These are phyloP conservation scores for Euleptes europaea DNA, from an alignment of 2,113 vertebrate species.

Conservation along the genomic window DNA sequence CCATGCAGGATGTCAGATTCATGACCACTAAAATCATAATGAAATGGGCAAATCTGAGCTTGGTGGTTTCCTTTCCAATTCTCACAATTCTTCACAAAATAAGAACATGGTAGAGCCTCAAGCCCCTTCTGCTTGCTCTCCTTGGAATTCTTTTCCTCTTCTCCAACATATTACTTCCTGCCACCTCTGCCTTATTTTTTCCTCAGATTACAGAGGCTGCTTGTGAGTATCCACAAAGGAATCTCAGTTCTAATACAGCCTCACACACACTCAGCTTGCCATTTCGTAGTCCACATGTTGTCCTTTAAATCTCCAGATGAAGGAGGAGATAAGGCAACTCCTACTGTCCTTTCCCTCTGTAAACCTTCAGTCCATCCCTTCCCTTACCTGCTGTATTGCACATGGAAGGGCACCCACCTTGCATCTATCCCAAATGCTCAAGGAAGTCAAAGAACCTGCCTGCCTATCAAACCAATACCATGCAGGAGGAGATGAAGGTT, in stretches of 20 bases:
- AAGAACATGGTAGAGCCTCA: neutral
- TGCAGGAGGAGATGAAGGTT: neutral
- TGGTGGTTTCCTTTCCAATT: neutral
- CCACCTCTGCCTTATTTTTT: too few species aligned
- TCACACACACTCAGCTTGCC: neutral
- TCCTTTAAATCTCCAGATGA: neutral
- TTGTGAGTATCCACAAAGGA: neutral
- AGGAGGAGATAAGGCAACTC: neutral
- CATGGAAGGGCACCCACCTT: neutral
- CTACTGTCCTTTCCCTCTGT: neutral
- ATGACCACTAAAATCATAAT: neutral
- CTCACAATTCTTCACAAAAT: neutral
- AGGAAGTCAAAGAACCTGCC: neutral
- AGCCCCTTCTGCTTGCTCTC: neutral
- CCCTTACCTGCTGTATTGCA: neutral
- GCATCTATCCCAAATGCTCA: neutral
- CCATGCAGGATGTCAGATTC: neutral
- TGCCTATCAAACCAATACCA: neutral
- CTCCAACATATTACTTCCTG: neutral
- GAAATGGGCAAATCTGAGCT: constrained; percentile 13
- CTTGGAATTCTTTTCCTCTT: neutral
- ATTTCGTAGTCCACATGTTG: neutral
- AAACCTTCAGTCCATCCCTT: neutral
- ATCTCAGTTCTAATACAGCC: neutral
- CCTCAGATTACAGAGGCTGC: neutral